Evolutionary conservation across 2,797 vertebrate genomes (phyloP), one percentile per base, ranked within the genome.

Genomic region (Malurus splendens): DNA sequence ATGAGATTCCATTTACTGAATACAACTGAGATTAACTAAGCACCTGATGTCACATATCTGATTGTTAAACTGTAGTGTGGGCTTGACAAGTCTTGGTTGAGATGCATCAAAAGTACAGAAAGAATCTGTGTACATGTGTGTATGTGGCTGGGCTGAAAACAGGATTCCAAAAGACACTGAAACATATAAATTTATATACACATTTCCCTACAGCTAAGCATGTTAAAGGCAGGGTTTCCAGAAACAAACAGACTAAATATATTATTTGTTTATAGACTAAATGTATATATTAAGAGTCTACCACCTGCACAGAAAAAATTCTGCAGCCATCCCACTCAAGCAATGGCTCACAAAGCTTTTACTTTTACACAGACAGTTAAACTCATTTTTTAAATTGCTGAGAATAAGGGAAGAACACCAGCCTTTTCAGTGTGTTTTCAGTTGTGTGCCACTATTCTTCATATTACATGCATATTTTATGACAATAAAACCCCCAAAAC

Each of bases 61-160:
- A 42, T 8, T 60, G 18, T 48, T 83, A 66, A 80, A 41, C 18
- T 42, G 25, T n/a, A 7, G 7, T 1, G 1, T 42, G 6, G 18
- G 5, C 15, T 82, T 74, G n/a, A 55, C 22, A 75, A 36, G 28
- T 18, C 55, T 87, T 64, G 7, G 4, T 67, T 70, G 18, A 56
- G 15, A 54, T 41, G 7, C 5, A 59, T 28, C 25, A 68, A 62
- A 28, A 47, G 38, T 36, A 22, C 2, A 41, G 33, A 56, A 75
- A 42, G 1, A 1, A 1, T 28, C 3, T 23, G 5, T 42, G 2
- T 55, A 16, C 1, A 10, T 24, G 15, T 41, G 2, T 22, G 11
- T 30, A 4, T 23, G 14, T 54, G 47, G 6, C 6, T 71, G 28
- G 30, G 68, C 18, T 61, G 75, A 65, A 19, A 90, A 32, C 23